Evolutionary conservation across 2,797 vertebrate species (phyloP), one percentile per base, ranked within the genome.

Genomic region (Enteromius fasciolatus): DNA sequence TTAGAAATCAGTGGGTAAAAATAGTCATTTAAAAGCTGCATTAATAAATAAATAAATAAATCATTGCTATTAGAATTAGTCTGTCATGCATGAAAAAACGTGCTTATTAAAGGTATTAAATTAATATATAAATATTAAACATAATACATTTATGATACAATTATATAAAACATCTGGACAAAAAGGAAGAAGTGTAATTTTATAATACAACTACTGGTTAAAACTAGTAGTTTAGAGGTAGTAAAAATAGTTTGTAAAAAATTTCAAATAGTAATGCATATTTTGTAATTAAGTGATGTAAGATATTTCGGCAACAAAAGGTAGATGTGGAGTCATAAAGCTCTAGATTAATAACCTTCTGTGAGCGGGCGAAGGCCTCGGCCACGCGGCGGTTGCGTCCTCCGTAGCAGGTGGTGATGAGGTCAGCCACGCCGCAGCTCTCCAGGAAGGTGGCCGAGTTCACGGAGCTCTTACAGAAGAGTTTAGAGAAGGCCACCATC

Each of bases 401-500:
- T 0, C 96, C 96, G 0, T 97, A 97, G 91, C 96, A 96, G 87
- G 96, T 97, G 72, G 96, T 97, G 92, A 97, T 95, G 46, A 97
- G 95, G 88, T 97, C 96, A 1, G 96, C 96, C 0, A 97, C 94
- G 0, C 96, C 96, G 0, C 97, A 97, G 92, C 97, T 97, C 74
- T 97, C 97, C 92, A 97, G 88, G 87, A 97, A 97, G 1, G 96
- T 97, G 67, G 78, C 74, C 36, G 90, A 92, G 81, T 88, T 91
- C 44, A 97, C 95, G 0, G 83, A 8, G 17, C 89, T 93, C 77
- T 86, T 91, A 90, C 95, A 96, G 93, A 97, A 97, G 68, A 97
- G 44, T 89, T 91, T 94, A 61, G 97, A 87, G 70, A 97, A 97
- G 59, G 95, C 93, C 25, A 97, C 88, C 96, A 97, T 97, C 83